Percentiles rank a stretch among this genome's conserved stretches.
Conservation (phyloP, 2,113 vertebrate species). For the Muntiacus muntjak region DNA sequence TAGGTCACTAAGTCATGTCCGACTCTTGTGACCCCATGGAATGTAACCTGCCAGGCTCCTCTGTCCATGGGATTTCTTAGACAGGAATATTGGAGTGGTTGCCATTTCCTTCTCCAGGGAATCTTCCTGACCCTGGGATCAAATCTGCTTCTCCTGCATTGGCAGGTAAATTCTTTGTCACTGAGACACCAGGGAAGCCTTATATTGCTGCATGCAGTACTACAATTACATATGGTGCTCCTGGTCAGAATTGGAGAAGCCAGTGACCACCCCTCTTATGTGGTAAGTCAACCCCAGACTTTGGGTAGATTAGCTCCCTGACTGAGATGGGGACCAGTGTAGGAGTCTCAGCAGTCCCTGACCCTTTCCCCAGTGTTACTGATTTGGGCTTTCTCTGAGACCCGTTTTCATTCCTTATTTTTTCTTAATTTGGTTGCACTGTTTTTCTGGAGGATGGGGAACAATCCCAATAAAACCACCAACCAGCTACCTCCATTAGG, state of each 20-base stretch:
- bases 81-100: background rate
- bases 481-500: background rate
- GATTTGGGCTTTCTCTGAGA: background rate
- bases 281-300: background rate
- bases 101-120: background rate
- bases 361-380: background rate
- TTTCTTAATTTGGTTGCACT: background rate
- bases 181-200: background rate
- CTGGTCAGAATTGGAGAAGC: background rate
- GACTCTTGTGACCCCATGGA: background rate
- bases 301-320: too few species aligned
- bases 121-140: background rate
- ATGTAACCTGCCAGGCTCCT: background rate
- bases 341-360: background rate
- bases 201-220: rapidly evolving
- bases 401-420: rapidly evolving
- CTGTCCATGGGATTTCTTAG: background rate
- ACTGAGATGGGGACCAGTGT: background rate
- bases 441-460: background rate
- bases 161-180: background rate
- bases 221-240: background rate
- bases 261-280: background rate
- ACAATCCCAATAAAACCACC: background rate
- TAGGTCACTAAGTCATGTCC: background rate
- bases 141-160: background rate